Percentiles rank a stretch among this genome's conserved stretches.
These are phyloP conservation scores for Euplexia lucipara DNA, from an alignment of 2,888 invertebrate species.

Conservation along the genomic window DNA sequence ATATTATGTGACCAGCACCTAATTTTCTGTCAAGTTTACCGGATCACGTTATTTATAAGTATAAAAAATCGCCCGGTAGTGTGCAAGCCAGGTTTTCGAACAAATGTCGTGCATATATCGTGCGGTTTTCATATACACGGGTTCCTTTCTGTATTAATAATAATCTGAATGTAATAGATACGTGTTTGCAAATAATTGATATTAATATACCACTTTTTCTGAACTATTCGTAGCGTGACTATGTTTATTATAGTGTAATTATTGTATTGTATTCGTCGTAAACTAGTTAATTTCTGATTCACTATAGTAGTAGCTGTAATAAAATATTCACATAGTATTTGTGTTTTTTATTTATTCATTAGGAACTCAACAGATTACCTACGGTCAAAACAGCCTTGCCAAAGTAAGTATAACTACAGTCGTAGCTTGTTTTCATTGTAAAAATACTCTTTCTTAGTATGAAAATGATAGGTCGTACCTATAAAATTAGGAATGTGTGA, in stretches of 20 bases:
- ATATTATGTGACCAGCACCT: slow-evolving; percentile 26
- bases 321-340: slow-evolving; percentile 59
- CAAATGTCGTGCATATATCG: slow-evolving; percentile 10
- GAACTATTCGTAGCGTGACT: slow-evolving; percentile 34
- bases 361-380: background rate
- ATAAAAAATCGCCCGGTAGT: background rate
- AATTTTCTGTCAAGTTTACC: slow-evolving; percentile 19
- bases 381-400: too few relatives aligned
- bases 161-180: slow-evolving; percentile 32
- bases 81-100: slow-evolving; percentile 6
- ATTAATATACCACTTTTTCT: slow-evolving; percentile 30
- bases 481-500: too few relatives aligned
- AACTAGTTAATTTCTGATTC: slow-evolving; percentile 46
- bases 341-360: slow-evolving; percentile 21
- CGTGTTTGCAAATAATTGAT: slow-evolving; percentile 34
- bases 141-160: slow-evolving; percentile 13
- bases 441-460: too few relatives aligned
- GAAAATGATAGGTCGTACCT: too few relatives aligned
- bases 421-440: too few relatives aligned
- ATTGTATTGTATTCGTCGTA: slow-evolving; percentile 55
- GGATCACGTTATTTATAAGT: background rate
- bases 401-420: too few relatives aligned
- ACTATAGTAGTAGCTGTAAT: slow-evolving; percentile 53
- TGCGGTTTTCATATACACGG: slow-evolving; percentile 7
- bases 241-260: slow-evolving; percentile 53